phyloP scores from a whole-genome alignment of 2,113 vertebrate species.

The Jaculus jaculus region DNA sequence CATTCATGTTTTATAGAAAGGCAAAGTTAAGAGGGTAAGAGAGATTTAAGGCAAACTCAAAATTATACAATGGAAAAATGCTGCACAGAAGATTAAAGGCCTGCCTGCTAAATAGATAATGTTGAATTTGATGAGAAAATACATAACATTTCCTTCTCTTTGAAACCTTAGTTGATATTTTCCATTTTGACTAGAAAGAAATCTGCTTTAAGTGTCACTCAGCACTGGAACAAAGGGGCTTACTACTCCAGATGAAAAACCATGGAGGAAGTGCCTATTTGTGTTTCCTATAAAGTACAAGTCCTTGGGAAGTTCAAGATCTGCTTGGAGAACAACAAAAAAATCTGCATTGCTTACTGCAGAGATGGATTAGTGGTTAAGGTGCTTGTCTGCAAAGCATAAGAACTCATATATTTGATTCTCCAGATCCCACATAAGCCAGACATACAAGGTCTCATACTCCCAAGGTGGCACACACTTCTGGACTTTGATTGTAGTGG shows the following conservation, averaged over 20 bases:
- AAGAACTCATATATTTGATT: too few species aligned
- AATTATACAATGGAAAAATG: conserved; percentile 77
- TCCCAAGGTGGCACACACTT: too few species aligned
- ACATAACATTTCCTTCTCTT: conserved; percentile 81
- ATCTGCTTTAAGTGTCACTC: conserved; percentile 74
- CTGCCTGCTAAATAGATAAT: conserved; percentile 75
- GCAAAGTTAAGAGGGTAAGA: conserved; percentile 53
- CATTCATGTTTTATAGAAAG: conserved; percentile 58
- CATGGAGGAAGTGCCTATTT: conserved; percentile 1
- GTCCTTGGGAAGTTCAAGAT: conserved; percentile 39
- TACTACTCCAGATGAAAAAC: conserved; percentile 63
- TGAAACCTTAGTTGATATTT: conserved; percentile 79
- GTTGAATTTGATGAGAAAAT: conserved; percentile 80
- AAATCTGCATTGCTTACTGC: neutral
- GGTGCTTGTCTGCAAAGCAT: too few species aligned
- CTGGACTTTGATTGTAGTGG: too few species aligned
- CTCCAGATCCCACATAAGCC: too few species aligned
- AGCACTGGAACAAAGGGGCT: conserved; percentile 52
- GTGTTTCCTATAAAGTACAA: conserved; percentile 41
- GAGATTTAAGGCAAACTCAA: conserved; percentile 64
- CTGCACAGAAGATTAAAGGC: conserved; percentile 64
- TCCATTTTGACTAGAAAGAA: conserved; percentile 79
- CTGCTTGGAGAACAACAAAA: conserved; percentile 40
- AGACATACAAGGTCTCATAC: too few species aligned
- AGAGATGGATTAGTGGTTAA: too few species aligned